These are phyloP conservation scores for Diarsia dahlii DNA, from an alignment of 2,888 invertebrate species.

Conservation along the genomic window DNA sequence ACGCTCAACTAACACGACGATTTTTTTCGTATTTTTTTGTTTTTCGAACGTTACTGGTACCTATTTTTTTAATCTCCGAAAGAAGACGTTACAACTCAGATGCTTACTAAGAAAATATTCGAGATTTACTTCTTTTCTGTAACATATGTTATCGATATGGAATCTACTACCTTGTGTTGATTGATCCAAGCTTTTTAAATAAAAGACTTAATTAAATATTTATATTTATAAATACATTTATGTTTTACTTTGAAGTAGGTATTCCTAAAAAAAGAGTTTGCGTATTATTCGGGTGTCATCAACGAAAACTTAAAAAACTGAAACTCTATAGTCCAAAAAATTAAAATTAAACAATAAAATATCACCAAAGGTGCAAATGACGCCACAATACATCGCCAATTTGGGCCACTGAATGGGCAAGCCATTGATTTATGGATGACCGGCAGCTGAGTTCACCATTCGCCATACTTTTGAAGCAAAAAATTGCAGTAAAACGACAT, in stretches of 20 bases:
- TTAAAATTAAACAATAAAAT: conserved; percentile 53
- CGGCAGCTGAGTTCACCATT: conserved; percentile 79
- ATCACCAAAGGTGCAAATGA: conserved; percentile 63
- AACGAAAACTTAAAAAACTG: conserved; percentile 9
- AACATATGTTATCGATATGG: conserved; percentile 44
- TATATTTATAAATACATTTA: not conserved
- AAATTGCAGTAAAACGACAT: conserved; percentile 74
- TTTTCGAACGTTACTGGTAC: conserved; percentile 74
- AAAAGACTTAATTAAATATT: not conserved
- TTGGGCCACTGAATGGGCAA: conserved; percentile 77
- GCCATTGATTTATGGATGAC: conserved; percentile 78
- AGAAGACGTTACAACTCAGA: conserved; percentile 66
- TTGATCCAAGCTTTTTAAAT: not conserved
- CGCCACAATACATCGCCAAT: conserved; percentile 68
- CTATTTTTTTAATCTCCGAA: conserved; percentile 66
- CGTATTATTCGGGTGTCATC: not conserved
- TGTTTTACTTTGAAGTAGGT: not conserved
- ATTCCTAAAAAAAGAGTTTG: not conserved
- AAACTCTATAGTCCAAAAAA: conserved; percentile 21
- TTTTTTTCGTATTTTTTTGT: conserved; percentile 75
- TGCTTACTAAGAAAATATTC: conserved; percentile 62
- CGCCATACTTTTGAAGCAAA: conserved; percentile 58
- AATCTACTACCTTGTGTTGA: conserved; percentile 9
- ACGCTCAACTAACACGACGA: conserved; percentile 80
- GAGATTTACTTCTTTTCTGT: conserved; percentile 36